Percentiles rank a stretch among this genome's conserved stretches.
phyloP scores from a whole-genome alignment of 2,888 invertebrate genomes.

The Ecdyonurus torrentis region DNA sequence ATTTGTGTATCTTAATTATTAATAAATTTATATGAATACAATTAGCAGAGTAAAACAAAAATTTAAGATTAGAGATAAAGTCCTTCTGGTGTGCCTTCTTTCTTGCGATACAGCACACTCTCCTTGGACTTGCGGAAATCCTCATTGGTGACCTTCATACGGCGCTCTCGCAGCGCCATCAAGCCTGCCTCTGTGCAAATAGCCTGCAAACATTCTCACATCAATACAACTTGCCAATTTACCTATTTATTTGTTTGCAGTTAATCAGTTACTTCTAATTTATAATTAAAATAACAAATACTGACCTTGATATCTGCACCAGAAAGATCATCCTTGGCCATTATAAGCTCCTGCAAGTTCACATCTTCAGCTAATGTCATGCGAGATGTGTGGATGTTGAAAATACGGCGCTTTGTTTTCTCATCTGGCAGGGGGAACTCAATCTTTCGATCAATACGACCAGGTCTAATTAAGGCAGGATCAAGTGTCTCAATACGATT shows the following conservation, averaged over 20 bases:
- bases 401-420: slow-evolving; percentile 92
- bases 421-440: slow-evolving; percentile 99
- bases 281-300: slow-evolving; percentile 12
- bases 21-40: not conserved
- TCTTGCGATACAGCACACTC: slow-evolving; percentile 95
- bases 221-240: too few species aligned
- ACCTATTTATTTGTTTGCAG: too few species aligned
- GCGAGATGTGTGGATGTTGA: slow-evolving; percentile 95
- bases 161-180: slow-evolving; percentile 89
- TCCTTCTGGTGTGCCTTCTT: slow-evolving; percentile 98
- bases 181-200: slow-evolving; percentile 99
- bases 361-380: slow-evolving; percentile 98
- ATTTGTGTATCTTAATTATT: not conserved
- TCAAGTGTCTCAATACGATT: slow-evolving; percentile 97
- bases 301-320: slow-evolving; percentile 85
- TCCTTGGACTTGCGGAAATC: slow-evolving; percentile 99
- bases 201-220: slow-evolving; percentile 43
- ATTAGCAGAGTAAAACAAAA: not conserved
- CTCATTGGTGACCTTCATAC: slow-evolving; percentile 99
- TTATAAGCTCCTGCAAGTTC: slow-evolving; percentile 89
- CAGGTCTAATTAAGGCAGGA: slow-evolving; percentile 95
- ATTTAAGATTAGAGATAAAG: slow-evolving; percentile 64
- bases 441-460: slow-evolving; percentile 97
- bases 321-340: slow-evolving; percentile 98
- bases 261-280: too few species aligned